A percentile compares a stretch with the other conserved stretches of the same genome.
phyloP scores from a whole-genome alignment of 2,113 vertebrate species.

The Ploceus nigricollis region DNA sequence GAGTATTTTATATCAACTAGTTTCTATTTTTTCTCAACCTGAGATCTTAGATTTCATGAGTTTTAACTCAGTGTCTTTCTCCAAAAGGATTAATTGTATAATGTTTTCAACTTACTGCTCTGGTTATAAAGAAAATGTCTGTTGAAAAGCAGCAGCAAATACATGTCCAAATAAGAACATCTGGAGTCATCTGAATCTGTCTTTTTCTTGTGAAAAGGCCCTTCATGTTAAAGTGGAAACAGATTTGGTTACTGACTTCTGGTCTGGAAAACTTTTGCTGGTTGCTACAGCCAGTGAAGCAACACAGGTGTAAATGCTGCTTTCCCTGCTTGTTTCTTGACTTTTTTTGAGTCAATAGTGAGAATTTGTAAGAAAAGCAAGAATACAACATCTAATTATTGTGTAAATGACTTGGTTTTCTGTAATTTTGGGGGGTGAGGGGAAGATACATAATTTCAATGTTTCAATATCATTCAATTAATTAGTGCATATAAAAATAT shows the following conservation, averaged over 20 bases:
- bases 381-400: neutral
- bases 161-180: neutral
- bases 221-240: neutral
- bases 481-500: neutral
- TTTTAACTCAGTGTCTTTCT: neutral
- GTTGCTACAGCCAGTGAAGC: neutral
- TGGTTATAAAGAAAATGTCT: neutral
- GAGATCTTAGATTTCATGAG: neutral
- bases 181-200: neutral
- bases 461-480: neutral
- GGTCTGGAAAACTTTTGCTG: neutral
- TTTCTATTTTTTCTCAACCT: neutral
- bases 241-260: neutral
- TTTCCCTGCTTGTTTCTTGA: neutral
- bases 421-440: neutral
- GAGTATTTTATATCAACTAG: neutral
- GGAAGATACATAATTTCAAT: neutral
- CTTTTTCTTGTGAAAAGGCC: neutral
- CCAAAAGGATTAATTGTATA: neutral
- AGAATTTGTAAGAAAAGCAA: neutral
- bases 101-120: neutral
- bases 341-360: neutral
- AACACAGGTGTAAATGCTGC: neutral
- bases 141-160: neutral
- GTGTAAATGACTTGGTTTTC: neutral